Evolutionary conservation across 1,140 invertebrate species (phyloP).

Genomic region (Glomeris maerens): DNA sequence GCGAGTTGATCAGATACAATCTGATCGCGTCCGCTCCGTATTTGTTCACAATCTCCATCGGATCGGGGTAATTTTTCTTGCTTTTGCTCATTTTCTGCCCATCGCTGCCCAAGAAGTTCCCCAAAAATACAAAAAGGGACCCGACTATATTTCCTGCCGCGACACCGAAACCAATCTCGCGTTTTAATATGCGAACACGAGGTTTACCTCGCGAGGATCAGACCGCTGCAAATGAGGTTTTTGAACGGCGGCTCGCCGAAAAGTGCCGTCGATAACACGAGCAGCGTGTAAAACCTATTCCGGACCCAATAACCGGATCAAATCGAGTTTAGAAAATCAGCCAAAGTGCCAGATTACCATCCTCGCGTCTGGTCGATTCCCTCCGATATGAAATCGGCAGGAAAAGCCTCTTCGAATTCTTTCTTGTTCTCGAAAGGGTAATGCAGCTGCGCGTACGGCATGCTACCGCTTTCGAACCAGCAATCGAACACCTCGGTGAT

Average conservation of each 20-base stretch:
- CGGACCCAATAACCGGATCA: no score
- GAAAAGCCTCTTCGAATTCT: conserved; percentile 86
- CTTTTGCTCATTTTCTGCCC: conserved; percentile 99
- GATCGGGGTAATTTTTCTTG: conserved; percentile 98
- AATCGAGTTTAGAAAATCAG: no score
- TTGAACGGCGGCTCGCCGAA: conserved; percentile 96
- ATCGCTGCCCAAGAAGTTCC: conserved; percentile 42
- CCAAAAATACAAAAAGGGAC: neutral
- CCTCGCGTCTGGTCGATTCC: conserved; percentile 98
- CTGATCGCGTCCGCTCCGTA: conserved; percentile 93
- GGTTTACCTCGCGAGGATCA: conserved; percentile 65
- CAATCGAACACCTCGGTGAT: conserved; percentile 97
- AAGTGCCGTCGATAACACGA: conserved; percentile 90
- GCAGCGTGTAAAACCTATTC: conserved; percentile 78
- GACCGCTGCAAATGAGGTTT: conserved; percentile 89
- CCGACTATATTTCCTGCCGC: no score
- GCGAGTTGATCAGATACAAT: conserved; percentile 94
- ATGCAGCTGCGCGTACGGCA: conserved; percentile 96
- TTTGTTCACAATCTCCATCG: conserved; percentile 75
- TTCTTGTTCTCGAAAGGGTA: conserved; percentile 88
- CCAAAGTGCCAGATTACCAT: conserved; percentile 42
- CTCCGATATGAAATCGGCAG: conserved; percentile 99
- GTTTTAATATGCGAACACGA: no score
- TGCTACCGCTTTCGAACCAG: conserved; percentile 99
- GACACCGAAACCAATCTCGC: no score